Conservation (phyloP, 1,140 invertebrate genomes). For the Trypoxylus dichotomus region DNA sequence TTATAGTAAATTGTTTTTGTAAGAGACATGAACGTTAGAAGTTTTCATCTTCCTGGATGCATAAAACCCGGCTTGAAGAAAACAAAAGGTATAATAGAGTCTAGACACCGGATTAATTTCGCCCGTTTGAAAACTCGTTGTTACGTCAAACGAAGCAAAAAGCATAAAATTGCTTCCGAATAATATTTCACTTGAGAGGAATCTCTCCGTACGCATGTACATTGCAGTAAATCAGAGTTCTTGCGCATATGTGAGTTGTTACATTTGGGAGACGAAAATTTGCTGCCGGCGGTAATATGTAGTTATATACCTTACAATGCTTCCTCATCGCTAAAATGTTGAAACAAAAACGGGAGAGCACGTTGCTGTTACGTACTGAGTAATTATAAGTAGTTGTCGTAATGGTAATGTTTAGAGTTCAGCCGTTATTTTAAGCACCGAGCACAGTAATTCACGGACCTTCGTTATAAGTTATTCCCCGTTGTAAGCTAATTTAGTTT, state of each 20-base stretch:
- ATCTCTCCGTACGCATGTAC: not conserved
- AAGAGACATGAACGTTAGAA: no score
- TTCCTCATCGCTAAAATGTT: not conserved
- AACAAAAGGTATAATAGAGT: not conserved
- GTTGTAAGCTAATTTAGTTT: slow-evolving; percentile 14
- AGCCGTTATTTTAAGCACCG: slow-evolving; percentile 3
- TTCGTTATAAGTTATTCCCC: slow-evolving; percentile 1
- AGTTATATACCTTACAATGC: slow-evolving; percentile 15
- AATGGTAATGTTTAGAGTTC: slow-evolving; percentile 13
- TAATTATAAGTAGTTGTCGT: slow-evolving; percentile 17
- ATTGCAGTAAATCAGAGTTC: not conserved
- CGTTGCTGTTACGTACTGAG: not conserved
- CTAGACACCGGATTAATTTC: not conserved
- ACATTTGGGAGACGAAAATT: not conserved
- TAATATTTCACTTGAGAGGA: not conserved
- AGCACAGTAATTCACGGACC: slow-evolving; percentile 5
- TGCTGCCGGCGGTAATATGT: not conserved
- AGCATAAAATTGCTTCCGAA: not conserved
- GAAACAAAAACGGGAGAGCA: not conserved
- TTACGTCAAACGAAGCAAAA: not conserved
- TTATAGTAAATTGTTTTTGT: no score
- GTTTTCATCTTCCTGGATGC: no score
- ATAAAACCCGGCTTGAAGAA: no score
- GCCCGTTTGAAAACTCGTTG: not conserved
- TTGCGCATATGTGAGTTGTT: not conserved